A percentile compares a stretch with the other conserved stretches of the same genome.
Evolutionary conservation across 2,113 vertebrate genomes (phyloP).

Genomic region (Pedetes capensis): DNA sequence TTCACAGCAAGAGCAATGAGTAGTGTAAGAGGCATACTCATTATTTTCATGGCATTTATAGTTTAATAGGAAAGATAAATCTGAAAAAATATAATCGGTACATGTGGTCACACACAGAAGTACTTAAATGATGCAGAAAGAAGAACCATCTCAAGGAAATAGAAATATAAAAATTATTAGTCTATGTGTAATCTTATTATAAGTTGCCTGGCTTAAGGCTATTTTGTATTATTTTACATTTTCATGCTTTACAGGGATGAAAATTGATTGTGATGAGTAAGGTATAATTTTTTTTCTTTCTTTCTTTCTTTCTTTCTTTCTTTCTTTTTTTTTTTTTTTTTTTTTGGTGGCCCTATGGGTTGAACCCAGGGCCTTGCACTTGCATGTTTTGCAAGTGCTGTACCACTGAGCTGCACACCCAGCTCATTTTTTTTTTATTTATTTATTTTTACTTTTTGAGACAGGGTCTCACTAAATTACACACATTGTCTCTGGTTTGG

Average conservation of each 20-base stretch:
- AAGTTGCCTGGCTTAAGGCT: neutral
- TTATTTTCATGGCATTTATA: neutral
- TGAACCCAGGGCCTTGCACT: no score
- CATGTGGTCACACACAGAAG: neutral
- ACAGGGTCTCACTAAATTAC: no score
- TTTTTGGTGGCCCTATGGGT: no score
- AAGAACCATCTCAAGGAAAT: neutral
- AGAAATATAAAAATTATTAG: neutral
- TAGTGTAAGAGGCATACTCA: neutral
- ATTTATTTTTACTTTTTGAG: no score
- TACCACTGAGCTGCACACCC: no score
- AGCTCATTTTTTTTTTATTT: no score
- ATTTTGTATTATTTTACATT: conserved; percentile 34
- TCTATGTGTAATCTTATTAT: conserved; percentile 25
- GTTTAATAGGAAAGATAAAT: neutral
- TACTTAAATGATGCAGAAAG: neutral
- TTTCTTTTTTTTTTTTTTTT: no score
- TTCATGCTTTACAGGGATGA: conserved; percentile 34
- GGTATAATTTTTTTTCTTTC: no score
- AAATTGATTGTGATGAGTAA: conserved; percentile 30
- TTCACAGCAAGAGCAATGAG: neutral
- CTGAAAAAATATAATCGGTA: neutral
- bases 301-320: no score
- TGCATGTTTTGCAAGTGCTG: no score
- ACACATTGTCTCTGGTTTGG: no score